Percentiles rank a stretch among this genome's conserved stretches.
Evolutionary conservation across 1,140 invertebrate genomes (phyloP).

Genomic region (Coptotermes formosanus): DNA sequence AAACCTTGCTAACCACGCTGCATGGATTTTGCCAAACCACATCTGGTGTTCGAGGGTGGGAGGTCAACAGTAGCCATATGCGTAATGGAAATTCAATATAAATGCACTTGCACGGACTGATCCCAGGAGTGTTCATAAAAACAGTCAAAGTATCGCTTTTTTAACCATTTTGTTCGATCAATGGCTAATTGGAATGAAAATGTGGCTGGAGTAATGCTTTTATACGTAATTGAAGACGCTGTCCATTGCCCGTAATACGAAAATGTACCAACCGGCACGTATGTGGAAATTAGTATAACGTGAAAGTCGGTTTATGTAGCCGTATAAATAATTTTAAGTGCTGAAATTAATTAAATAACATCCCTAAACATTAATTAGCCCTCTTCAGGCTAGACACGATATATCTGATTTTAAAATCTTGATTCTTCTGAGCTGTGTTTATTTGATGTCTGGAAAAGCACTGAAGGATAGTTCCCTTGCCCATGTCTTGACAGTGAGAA

Average conservation of each 20-base stretch:
- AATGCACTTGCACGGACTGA: neutral
- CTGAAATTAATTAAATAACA: too few relatives aligned
- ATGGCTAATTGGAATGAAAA: neutral
- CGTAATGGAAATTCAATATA: slow-evolving; percentile 14
- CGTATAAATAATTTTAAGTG: too few relatives aligned
- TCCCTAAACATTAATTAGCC: too few relatives aligned
- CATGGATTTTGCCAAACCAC: slow-evolving; percentile 5
- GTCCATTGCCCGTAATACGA: neutral
- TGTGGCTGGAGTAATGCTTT: neutral
- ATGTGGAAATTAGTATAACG: too few relatives aligned
- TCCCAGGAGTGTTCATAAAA: slow-evolving; percentile 6
- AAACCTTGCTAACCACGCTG: neutral
- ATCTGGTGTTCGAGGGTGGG: neutral
- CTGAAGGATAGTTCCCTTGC: too few relatives aligned
- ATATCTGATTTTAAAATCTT: too few relatives aligned
- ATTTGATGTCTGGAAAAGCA: too few relatives aligned
- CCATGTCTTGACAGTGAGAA: too few relatives aligned
- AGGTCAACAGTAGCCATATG: slow-evolving; percentile 2
- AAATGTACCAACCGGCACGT: neutral
- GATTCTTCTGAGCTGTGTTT: too few relatives aligned
- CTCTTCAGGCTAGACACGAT: too few relatives aligned
- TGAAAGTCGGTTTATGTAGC: too few relatives aligned
- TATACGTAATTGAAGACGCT: neutral
- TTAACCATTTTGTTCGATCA: neutral
- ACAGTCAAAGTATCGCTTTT: neutral